Evolutionary conservation across 2,888 invertebrate species (phyloP).

Genomic region (Flexamia atlantica): DNA sequence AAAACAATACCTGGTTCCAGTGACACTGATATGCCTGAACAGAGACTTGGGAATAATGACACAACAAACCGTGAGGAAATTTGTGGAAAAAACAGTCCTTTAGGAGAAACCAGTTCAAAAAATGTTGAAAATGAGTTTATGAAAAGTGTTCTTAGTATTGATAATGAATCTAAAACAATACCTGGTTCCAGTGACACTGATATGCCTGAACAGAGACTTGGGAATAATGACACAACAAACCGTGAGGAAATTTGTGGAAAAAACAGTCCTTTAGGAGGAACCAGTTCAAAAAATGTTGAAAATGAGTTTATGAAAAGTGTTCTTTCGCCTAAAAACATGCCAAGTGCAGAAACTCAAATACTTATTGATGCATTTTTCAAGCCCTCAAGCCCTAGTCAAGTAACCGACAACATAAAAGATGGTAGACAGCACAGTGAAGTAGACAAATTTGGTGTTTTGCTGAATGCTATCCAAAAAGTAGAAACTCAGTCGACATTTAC

Average conservation of each 20-base stretch:
- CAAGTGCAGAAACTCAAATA: neutral
- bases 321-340: neutral
- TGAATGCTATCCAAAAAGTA: neutral
- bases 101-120: neutral
- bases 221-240: neutral
- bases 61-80: neutral
- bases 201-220: neutral
- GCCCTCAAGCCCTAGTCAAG: neutral
- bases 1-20: neutral
- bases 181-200: neutral
- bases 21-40: neutral
- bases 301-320: neutral
- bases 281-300: neutral
- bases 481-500: slow-evolving; percentile 27
- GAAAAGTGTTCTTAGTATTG: no score
- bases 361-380: slow-evolving; percentile 16
- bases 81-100: neutral
- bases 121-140: no score
- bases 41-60: neutral
- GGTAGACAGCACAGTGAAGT: neutral
- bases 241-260: neutral
- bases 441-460: neutral
- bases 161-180: neutral
- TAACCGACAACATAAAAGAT: neutral
- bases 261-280: neutral